These are phyloP conservation scores for Matsumurasca onukii DNA, from an alignment of 1,140 invertebrate species.

Conservation along the genomic window DNA sequence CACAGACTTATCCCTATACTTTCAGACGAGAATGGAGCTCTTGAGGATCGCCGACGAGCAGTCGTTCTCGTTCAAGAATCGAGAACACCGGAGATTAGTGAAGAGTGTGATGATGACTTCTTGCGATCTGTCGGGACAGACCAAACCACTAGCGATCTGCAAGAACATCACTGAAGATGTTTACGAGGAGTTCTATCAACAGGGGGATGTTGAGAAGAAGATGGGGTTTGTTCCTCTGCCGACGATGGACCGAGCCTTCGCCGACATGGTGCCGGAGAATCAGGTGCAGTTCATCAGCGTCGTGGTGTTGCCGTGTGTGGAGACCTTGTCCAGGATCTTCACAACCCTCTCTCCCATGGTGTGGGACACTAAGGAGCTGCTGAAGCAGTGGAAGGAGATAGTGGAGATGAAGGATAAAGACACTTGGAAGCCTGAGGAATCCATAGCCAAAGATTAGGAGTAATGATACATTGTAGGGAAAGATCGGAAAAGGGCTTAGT, in stretches of 20 bases:
- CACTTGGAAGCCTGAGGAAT: constrained; percentile 14
- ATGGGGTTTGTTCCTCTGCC: constrained; percentile 56
- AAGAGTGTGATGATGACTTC: constrained; percentile 59
- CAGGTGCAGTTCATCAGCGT: constrained; percentile 59
- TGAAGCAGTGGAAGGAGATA: constrained; percentile 8
- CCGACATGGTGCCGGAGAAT: constrained; percentile 54
- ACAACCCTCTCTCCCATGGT: neutral
- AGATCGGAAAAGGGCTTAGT: too few species aligned
- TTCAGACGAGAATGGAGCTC: constrained; percentile 44
- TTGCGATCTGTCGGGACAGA: constrained; percentile 56
- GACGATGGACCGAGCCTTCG: constrained; percentile 57
- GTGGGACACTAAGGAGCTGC: neutral
- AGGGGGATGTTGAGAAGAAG: constrained; percentile 55
- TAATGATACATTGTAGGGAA: too few species aligned
- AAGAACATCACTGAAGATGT: constrained; percentile 47
- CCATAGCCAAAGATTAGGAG: neutral
- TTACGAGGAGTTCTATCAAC: constrained; percentile 55
- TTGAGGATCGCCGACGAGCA: constrained; percentile 8
- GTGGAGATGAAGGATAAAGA: neutral
- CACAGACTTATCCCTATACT: constrained; percentile 57
- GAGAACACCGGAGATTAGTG: constrained; percentile 42
- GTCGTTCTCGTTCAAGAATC: constrained; percentile 4
- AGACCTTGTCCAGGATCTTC: constrained; percentile 1
- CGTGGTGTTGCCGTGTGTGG: constrained; percentile 52
- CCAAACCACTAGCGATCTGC: constrained; percentile 54